Base-by-base conservation (phyloP, 2,888 invertebrate species). In the Erebia aethiops region DNA sequence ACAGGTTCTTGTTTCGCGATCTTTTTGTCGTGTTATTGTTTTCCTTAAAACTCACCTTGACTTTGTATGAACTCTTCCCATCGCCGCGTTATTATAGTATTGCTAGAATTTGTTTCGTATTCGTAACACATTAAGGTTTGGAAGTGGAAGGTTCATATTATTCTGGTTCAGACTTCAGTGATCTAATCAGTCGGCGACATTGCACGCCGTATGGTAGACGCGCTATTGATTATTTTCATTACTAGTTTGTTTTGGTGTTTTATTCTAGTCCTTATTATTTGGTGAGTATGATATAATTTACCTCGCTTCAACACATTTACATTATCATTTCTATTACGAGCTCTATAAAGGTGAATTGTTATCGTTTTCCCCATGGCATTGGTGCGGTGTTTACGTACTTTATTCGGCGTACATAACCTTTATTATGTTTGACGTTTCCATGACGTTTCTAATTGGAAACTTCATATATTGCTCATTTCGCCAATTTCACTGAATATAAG, bases 101-200 rank as follows among this genome's bases (percentile, higher is more conserved):
- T 43, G 60, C 10, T 11, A 43, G 11, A 61, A 46, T 61, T 18
- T 46, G 61, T 16, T 35, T 43, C 61, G 16, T 61, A 61, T 61
- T 43, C 11, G 1, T 43, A 61, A 16, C 2, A 2, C 5, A 11
- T 16, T 61, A 61, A 43, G 60, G 61, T 61, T 35, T 18, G 60
- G 9, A 16, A 60, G 16, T 11, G 43, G 16, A 60, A 60, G 60
- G 60, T 41, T n/a, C 41, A 60, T 4, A 41, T 35, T 35, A 16
- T 35, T 35, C 60, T 43, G 13, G 16, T 60, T 18, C 61, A n/a
- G n/a, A n/a, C n/a, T n/a, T n/a, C n/a, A 61, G 43, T 46, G 11
- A 57, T 11, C 10, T 35, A 41, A 60, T n/a, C 35, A 61, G 61
- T 61, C 43, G 61, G 11, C 43, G 43, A 61, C 61, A 43, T 43